A percentile compares a stretch with the other conserved stretches of the same genome.
phyloP scores from a whole-genome alignment of 2,113 vertebrate species.

The Macroglossus sobrinus region DNA sequence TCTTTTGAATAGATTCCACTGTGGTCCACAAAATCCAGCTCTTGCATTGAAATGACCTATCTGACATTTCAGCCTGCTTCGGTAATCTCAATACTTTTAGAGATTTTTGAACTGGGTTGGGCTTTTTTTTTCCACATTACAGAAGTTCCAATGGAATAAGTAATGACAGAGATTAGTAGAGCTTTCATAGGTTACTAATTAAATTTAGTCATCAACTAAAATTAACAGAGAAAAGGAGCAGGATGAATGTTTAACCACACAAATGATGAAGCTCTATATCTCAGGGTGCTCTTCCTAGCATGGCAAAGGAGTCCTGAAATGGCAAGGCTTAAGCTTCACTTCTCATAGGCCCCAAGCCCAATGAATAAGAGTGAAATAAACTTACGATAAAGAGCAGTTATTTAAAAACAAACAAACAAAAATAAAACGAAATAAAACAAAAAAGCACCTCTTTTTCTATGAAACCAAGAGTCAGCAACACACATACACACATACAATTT shows the following conservation, averaged over 20 bases:
- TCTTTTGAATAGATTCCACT: background rate
- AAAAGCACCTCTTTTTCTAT: background rate
- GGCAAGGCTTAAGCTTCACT: background rate
- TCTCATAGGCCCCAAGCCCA: background rate
- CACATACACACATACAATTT: background rate
- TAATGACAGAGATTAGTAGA: slow-evolving; percentile 33
- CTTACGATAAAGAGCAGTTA: background rate
- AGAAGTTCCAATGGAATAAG: slow-evolving; percentile 13
- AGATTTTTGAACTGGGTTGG: slow-evolving; percentile 19
- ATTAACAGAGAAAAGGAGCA: slow-evolving; percentile 62
- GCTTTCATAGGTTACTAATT: slow-evolving; percentile 73
- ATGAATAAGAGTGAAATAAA: background rate
- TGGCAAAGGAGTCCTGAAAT: background rate
- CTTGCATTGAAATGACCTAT: background rate
- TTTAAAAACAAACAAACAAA: background rate
- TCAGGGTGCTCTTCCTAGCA: background rate
- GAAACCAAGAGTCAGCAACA: background rate
- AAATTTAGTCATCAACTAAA: slow-evolving; percentile 62
- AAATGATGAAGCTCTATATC: background rate
- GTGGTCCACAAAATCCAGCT: background rate
- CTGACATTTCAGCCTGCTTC: background rate
- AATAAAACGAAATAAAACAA: background rate
- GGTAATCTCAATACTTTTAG: background rate
- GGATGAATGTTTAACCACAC: slow-evolving; percentile 61
- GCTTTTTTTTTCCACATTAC: slow-evolving; percentile 17